Base-by-base conservation (phyloP, 2,113 vertebrate species). In the Rousettus leschenaultii region DNA sequence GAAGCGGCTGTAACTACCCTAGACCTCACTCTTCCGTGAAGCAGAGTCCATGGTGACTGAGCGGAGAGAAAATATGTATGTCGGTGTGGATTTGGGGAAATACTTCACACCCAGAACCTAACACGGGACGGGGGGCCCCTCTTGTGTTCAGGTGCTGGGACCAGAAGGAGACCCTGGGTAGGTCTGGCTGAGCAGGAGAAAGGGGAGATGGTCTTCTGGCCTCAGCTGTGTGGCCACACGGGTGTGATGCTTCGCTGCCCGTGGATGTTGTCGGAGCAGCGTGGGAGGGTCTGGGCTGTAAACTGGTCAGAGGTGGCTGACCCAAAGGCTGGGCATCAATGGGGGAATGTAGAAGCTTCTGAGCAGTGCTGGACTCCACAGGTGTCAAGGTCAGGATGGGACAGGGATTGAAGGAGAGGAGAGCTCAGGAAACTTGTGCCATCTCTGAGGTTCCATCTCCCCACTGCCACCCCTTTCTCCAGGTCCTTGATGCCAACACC, bases 181-280 rank as follows among this genome's bases (percentile, higher is more conserved):
- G 22, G 21, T 43, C 10, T 3, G 2, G 13, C 38, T 28, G 43
- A 33, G 26, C 33, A 30, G 14, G 14, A 11, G 33, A 26, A 14
- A 4, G 13, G 51, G 33, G 12, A 40, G 75, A 19, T 12, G 40
- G n/a, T 28, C 30, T 6, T n/a, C 71, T 40, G 45, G n/a, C n/a
- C n/a, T n/a, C n/a, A n/a, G n/a, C n/a, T n/a, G n/a, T 65, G 51
- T 57, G 82, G 77, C 75, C 94, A 91, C 91, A 77, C 8, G 59
- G 43, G 59, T 82, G 90, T 16, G 19, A 74, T 6, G 2, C 43
- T 4, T 2, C 53, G 3, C 22, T 18, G n/a, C 40, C 28, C 33
- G 6, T 0, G 1, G 28, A 45, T 22, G 43, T 16, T 6, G 13
- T 26, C 28, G 14, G 22, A 63, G n/a, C n/a, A n/a, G n/a, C n/a